These are phyloP conservation scores for Raja brachyura DNA, from an alignment of 2,113 vertebrate species.

Conservation along the genomic window DNA sequence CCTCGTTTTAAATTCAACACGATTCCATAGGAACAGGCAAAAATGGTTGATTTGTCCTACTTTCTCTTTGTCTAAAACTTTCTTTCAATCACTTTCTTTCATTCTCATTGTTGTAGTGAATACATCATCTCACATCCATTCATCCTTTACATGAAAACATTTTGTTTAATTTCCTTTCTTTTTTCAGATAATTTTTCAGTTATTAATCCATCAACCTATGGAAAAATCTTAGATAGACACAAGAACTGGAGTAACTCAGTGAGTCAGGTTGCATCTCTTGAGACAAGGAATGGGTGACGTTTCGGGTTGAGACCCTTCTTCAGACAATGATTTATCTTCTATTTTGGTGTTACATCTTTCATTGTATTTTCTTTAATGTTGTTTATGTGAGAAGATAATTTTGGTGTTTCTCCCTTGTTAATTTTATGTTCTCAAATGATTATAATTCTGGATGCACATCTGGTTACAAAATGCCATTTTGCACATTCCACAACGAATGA, in stretches of 20 bases:
- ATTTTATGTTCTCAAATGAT: too few relatives aligned
- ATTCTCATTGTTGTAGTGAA: neutral
- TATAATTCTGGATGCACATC: too few relatives aligned
- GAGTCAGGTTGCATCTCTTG: too few relatives aligned
- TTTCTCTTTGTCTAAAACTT: too few relatives aligned
- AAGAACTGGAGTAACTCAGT: too few relatives aligned
- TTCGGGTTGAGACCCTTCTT: too few relatives aligned
- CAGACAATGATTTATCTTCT: neutral
- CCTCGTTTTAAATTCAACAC: neutral
- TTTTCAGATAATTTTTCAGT: neutral
- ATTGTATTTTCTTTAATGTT: neutral
- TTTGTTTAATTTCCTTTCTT: neutral
- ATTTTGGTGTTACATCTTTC: neutral
- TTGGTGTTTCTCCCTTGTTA: neutral
- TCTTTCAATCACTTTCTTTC: too few relatives aligned
- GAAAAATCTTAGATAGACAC: neutral
- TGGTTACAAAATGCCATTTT: too few relatives aligned
- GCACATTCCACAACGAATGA: too few relatives aligned
- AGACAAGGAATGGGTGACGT: too few relatives aligned
- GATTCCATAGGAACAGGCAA: too few relatives aligned
- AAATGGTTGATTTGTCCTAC: too few relatives aligned
- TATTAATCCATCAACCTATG: neutral
- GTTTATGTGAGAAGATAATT: neutral
- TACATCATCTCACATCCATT: neutral
- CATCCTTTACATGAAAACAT: neutral